phyloP scores from a whole-genome alignment of 2,888 invertebrate species.

The Nysson spinosus region DNA sequence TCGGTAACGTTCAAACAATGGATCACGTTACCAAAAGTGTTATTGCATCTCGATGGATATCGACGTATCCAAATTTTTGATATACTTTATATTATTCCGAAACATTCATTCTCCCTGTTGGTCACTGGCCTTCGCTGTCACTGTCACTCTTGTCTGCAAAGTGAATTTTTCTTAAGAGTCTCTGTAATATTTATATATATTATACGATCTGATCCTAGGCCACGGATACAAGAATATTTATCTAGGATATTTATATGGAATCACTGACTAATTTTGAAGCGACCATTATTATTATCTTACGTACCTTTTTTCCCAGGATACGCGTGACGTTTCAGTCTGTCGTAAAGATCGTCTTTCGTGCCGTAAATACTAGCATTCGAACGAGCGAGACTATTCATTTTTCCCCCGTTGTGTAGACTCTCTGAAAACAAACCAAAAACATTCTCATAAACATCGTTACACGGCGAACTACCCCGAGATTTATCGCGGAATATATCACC shows the following conservation, averaged over 20 bases:
- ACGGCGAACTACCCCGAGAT: no score
- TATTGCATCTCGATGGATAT: slow-evolving; percentile 3
- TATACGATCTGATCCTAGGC: no score
- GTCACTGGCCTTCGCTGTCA: slow-evolving; percentile 94
- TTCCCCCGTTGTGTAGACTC: slow-evolving; percentile 90
- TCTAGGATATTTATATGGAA: no score
- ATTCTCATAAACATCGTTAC: background rate
- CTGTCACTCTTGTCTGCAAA: slow-evolving; percentile 94
- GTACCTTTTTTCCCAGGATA: slow-evolving; percentile 96
- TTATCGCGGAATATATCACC: background rate
- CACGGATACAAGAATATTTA: no score
- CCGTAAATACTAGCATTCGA: slow-evolving; percentile 97
- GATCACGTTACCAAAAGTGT: slow-evolving; percentile 11
- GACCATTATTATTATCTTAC: background rate
- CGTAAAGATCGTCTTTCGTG: slow-evolving; percentile 96
- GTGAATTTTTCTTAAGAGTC: slow-evolving; percentile 24
- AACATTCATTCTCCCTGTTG: slow-evolving; percentile 21
- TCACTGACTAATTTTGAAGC: background rate
- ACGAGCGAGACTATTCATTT: slow-evolving; percentile 94
- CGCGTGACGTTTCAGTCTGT: slow-evolving; percentile 95
- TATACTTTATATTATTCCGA: slow-evolving; percentile 40
- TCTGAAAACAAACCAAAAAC: slow-evolving; percentile 70
- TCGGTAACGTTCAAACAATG: no score
- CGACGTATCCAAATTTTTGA: slow-evolving; percentile 17
- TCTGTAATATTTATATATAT: no score